phyloP scores from a whole-genome alignment of 2,113 vertebrate species.

The Isichthys henryi region DNA sequence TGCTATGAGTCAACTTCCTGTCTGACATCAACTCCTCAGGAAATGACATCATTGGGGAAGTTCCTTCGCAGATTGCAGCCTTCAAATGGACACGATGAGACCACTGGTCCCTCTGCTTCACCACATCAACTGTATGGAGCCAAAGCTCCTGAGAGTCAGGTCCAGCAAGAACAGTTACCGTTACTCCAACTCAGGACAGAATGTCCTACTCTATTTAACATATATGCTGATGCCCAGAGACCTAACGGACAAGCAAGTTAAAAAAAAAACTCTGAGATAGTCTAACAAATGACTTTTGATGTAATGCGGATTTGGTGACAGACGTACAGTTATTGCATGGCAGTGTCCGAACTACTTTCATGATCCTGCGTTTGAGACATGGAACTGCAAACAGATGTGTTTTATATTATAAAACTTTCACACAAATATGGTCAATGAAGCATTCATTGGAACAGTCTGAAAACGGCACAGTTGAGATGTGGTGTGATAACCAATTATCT shows the following conservation, averaged over 20 bases:
- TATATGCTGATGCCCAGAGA: not conserved
- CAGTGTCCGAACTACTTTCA: not conserved
- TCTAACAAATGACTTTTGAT: not conserved
- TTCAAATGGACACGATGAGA: not conserved
- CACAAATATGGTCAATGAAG: not conserved
- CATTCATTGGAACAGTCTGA: not conserved
- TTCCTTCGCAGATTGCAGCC: not conserved
- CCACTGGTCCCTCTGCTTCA: not conserved
- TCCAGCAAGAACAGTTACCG: not conserved
- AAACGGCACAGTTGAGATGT: not conserved
- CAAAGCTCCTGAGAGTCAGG: not conserved
- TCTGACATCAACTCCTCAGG: not conserved
- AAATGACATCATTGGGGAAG: not conserved
- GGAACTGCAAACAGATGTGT: not conserved
- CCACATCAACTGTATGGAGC: not conserved
- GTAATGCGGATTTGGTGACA: not conserved
- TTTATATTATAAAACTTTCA: not conserved
- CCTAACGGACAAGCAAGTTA: not conserved
- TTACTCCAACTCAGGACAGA: not conserved
- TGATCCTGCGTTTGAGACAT: not conserved
- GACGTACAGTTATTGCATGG: not conserved
- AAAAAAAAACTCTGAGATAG: not conserved
- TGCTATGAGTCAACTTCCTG: not conserved
- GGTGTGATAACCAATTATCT: constrained; percentile 17
- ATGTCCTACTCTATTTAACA: not conserved